Base-by-base conservation (phyloP, 1,140 invertebrate genomes). In the Drosophila kanapiae region DNA sequence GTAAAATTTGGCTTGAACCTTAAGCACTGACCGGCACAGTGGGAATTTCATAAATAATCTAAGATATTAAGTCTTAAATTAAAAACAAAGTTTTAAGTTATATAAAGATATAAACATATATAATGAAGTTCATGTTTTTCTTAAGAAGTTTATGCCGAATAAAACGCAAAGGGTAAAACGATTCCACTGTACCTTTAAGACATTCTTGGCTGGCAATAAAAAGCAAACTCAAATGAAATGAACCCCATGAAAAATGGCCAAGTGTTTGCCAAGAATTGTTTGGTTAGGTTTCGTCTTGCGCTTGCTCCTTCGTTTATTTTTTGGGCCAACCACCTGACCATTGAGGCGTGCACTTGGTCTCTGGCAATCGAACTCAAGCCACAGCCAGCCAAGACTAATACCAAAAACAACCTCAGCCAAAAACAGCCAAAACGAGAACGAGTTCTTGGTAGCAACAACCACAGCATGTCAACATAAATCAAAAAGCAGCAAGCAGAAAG, bases 391-490 rank as follows among this genome's bases (percentile, higher is more conserved):
- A 51, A 67, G 33, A 80, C 61, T 61, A 82, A 63, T 58, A 57
- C 49, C 56, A 76, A 67, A 54, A 76, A 27, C 58, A 48, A 43
- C 51, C 40, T 38, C 59, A 51, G 51, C 33, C 51, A 23, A 37
- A 53, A 57, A 23, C 23, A 3, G 43, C 83, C 62, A 53, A 63
- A 56, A 70, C 33, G 51, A 43, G 29, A 72, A 29, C 51, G 35
- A 51, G 63, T 29, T 35, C 2, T 27, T 43, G 64, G 27, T 23
- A 67, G 29, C 59, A 67, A 71, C 48, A 81, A 74, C 83, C 69
- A 87, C 78, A 84, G 88, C 75, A 82, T 88, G 87, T 91, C 88
- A 91, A 91, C 87, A 91, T 91, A 91, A 91, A 91, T 91, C 87
- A 91, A 91, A 91, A 80, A 70, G 68, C 80, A 77, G 69, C 70